Evolutionary conservation across 2,113 vertebrate species (phyloP).

Genomic region (Campylomormyrus numenius): DNA sequence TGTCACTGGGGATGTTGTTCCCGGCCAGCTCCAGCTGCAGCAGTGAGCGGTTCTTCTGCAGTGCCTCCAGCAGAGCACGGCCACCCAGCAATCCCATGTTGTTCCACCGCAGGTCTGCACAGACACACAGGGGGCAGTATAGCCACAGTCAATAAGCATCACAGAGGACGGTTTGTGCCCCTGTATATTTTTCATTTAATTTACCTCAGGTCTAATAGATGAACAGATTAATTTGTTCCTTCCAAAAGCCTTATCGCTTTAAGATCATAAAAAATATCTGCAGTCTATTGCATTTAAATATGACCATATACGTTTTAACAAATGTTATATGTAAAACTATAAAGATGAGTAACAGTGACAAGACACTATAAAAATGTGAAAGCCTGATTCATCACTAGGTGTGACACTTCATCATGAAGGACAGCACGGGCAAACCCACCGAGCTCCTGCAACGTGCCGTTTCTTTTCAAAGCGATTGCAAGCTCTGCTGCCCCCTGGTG

Average conservation of each 20-base stretch:
- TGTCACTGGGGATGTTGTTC: constrained; percentile 83
- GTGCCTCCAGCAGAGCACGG: constrained; percentile 68
- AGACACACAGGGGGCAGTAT: neutral
- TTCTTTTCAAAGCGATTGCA: constrained; percentile 67
- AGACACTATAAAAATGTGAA: neutral
- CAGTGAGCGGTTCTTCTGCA: constrained; percentile 74
- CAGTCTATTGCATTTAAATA: neutral
- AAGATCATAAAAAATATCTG: neutral
- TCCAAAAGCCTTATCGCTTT: neutral
- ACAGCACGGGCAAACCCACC: constrained; percentile 57
- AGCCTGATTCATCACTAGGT: neutral
- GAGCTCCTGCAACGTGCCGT: constrained; percentile 69
- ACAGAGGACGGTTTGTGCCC: neutral
- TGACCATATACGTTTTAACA: neutral
- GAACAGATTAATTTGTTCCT: neutral
- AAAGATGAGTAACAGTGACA: neutral
- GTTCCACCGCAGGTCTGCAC: constrained; percentile 89
- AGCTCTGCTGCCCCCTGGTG: constrained; percentile 78
- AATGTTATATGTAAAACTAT: neutral
- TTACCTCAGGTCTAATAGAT: neutral
- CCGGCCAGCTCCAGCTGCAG: constrained; percentile 79
- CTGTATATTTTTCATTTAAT: neutral
- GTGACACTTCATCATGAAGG: neutral
- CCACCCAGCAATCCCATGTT: constrained; percentile 85
- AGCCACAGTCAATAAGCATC: neutral